phyloP scores from a whole-genome alignment of 1,140 invertebrate species.

The Tribolium madens region DNA sequence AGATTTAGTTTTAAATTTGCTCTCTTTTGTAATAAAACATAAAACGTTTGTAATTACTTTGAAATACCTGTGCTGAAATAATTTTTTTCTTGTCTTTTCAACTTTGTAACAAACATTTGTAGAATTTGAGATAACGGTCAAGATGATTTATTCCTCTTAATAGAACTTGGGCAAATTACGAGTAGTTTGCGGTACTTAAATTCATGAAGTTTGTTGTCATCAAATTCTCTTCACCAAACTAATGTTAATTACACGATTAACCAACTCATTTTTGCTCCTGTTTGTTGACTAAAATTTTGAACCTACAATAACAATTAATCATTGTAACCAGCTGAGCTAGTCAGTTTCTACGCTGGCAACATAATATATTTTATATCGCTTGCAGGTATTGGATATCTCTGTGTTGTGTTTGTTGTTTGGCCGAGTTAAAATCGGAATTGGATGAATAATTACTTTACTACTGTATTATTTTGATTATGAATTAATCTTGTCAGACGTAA shows the following conservation, averaged over 20 bases:
- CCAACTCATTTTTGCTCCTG: no score
- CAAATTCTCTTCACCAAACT: background rate
- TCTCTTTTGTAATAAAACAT: background rate
- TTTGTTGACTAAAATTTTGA: no score
- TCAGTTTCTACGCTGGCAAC: background rate
- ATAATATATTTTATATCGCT: constrained; percentile 27
- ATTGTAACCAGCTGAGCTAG: background rate
- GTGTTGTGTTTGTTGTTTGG: constrained; percentile 9
- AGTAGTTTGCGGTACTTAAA: background rate
- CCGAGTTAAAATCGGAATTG: background rate
- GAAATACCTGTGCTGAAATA: no score
- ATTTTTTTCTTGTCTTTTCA: no score
- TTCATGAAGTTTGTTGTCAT: background rate
- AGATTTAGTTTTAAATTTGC: background rate
- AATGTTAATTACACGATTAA: background rate
- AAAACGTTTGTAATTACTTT: no score
- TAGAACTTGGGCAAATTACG: background rate
- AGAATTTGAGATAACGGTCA: background rate
- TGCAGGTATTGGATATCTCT: constrained; percentile 20
- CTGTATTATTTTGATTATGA: constrained; percentile 23
- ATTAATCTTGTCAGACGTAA: constrained; percentile 8
- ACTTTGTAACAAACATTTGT: background rate
- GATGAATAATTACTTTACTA: constrained; percentile 31
- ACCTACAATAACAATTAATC: background rate
- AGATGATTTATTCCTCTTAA: background rate